Base-by-base conservation (phyloP, 2,797 vertebrate species). In the Graptemys geographica region DNA sequence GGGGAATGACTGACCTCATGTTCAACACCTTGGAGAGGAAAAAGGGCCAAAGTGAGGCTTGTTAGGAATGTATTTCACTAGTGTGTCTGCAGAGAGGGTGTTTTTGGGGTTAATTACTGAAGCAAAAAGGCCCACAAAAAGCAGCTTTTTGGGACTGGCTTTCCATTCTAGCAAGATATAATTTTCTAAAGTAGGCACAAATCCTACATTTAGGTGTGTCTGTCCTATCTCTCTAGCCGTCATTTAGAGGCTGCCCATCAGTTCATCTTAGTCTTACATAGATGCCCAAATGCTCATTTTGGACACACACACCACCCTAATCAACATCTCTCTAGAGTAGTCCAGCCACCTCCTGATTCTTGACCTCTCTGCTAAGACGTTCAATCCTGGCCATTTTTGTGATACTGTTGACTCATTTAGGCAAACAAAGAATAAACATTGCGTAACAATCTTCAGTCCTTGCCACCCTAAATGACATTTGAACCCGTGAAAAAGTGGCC, bases 71-170 rank as follows among this genome's bases (percentile, higher is more conserved):
- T 52, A 2, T 93, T 91, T 87, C 88, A 89, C 55, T 82, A 51
- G 88, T 2, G 11, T 69, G 56, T 83, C 85, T 92, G 87, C 84
- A 92, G 44, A 4, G 37, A 79, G 79, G 47, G 62, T 59, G 85
- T 87, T 94, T 97, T 92, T 88, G 81, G 52, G 57, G 9, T 83
- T 89, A 88, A 89, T 92, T 85, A 74, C 85, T 87, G 85, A 87
- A 93, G 44, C 74, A 89, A 81, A 81, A 23, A 25, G 47, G 9
- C 82, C 31, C 69, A 96, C 65, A 41, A 89, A 88, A 93, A 95
- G 96, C 0, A 84, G 88, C 81, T 87, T 88, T 95, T 84, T 85
- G 9, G 59, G 83, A 72, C 52, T 93, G 9, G 0, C 80, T 90
- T 93, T 91, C 82, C 79, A 56, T 18, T 96, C 49, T 51, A 37